Evolutionary conservation across 2,113 vertebrate species (phyloP), one percentile per base, ranked within the genome.

Genomic region (Sebastes fasciatus): DNA sequence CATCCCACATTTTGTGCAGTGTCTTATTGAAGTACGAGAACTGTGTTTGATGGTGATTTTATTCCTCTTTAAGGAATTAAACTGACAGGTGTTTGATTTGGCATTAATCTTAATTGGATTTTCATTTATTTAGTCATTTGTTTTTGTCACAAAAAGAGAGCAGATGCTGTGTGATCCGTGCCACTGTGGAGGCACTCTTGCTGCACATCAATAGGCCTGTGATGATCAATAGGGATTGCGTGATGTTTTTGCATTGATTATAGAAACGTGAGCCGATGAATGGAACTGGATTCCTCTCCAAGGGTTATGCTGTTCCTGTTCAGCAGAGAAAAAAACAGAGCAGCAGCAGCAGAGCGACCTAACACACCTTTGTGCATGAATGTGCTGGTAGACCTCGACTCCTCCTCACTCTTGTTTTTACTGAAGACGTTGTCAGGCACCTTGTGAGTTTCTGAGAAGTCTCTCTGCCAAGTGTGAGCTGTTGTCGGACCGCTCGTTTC

Each of bases 181-280:
- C 81, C 90, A 86, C 89, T 71, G 88, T 88, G 86, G 88, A 88
- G 91, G 90, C 85, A 83, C 89, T 74, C 85, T 77, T 87, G 89
- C 89, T 91, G 91, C 88, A 89, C 92, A 88, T 94, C 92, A 94
- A 89, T 94, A 90, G 88, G 90, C 90, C 88, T 92, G 91, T 91
- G 93, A 92, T 94, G 94, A 95, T 96, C 94, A 95, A 96, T 95
- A 94, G 91, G 91, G 86, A 92, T 95, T 92, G 92, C 86, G 92
- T 94, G 94, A 95, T 95, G 92, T 92, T 95, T 95, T 93, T 90
- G 92, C 94, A 96, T 96, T 91, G 95, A 96, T 96, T 94, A 93
- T 91, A 92, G 95, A 94, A 94, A 95, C 88, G 88, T 91, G 94
- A 95, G 92, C 89, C 79, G 66, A 87, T 94, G 93, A 95, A 95